Evolutionary conservation across 2,113 vertebrate genomes (phyloP), one percentile per base, ranked within the genome.

Genomic region (Connochaetes taurinus): DNA sequence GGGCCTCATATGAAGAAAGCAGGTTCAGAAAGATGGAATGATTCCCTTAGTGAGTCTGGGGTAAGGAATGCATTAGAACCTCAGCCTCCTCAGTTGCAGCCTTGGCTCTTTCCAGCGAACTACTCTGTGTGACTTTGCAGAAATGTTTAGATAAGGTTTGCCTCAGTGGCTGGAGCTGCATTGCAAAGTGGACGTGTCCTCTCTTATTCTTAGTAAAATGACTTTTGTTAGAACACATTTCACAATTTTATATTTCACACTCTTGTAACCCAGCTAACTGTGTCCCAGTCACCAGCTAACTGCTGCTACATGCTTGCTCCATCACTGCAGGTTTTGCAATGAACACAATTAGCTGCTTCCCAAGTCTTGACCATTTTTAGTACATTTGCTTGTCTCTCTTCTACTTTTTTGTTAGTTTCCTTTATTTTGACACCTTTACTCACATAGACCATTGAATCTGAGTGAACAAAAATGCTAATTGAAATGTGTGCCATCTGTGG

Each of bases 111-210:
- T 92, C 85, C 94, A 92, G 88, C 15, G 76, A 40, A 80, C 80
- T 55, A 27, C 50, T 31, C 85, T 5, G 50, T 33, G 27, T 19
- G 60, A 82, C 91, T 91, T 96, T n/a, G 33, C 90, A 97, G 95
- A 98, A 96, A 43, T 45, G 47, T 91, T 94, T 62, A 88, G 95
- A 93, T 94, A 95, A 98, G 94, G 82, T 90, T 92, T 45, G 67
- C 90, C 84, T 94, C 78, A 43, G 45, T 52, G 78, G 83, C 57
- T 47, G 43, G 58, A 90, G 45, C 43, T 19, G 76, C 78, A 40
- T 33, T 45, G 19, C 81, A 43, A 29, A 19, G 76, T 40, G 76
- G 53, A 86, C 29, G 5, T 95, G 85, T 95, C 93, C 94, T 55
- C 64, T 87, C 92, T 93, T 78, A 88, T 93, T 97, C 94, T 95